phyloP scores from a whole-genome alignment of 2,113 vertebrate species.

The Channa maculata region DNA sequence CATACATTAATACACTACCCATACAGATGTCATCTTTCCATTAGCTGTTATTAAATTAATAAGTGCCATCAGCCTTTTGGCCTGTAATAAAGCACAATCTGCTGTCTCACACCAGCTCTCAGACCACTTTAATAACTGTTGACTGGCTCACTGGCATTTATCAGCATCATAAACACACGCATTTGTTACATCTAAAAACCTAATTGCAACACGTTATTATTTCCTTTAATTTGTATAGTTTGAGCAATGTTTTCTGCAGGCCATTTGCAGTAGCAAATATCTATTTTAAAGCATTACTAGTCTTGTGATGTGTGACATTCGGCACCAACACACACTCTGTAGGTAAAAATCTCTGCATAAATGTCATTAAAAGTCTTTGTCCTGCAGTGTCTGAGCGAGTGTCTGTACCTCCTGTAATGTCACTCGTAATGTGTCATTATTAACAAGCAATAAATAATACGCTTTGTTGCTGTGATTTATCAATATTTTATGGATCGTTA shows the following conservation, averaged over 20 bases:
- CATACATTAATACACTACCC: constrained; percentile 20
- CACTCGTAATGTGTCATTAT: not conserved
- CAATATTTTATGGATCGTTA: constrained; percentile 15
- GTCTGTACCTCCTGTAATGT: constrained; percentile 4
- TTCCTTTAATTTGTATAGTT: too few relatives aligned
- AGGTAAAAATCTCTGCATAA: too few relatives aligned
- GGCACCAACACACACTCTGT: too few relatives aligned
- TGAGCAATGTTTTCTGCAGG: too few relatives aligned
- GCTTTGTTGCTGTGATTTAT: constrained; percentile 49
- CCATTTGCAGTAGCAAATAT: too few relatives aligned
- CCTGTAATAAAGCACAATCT: constrained; percentile 59
- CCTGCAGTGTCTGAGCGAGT: constrained; percentile 3
- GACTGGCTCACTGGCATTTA: constrained; percentile 50
- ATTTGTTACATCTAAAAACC: constrained; percentile 21
- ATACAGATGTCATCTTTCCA: constrained; percentile 48
- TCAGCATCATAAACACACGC: constrained; percentile 41
- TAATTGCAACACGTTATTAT: too few relatives aligned
- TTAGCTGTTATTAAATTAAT: constrained; percentile 68
- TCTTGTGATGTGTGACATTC: too few relatives aligned
- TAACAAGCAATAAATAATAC: constrained; percentile 42
- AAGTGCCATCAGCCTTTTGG: constrained; percentile 48
- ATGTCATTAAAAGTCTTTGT: not conserved
- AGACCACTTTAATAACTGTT: constrained; percentile 44
- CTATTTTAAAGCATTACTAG: too few relatives aligned
- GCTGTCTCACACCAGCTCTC: constrained; percentile 50